These are phyloP conservation scores for Adoxophyes honmai DNA, from an alignment of 1,140 invertebrate species.

Conservation along the genomic window DNA sequence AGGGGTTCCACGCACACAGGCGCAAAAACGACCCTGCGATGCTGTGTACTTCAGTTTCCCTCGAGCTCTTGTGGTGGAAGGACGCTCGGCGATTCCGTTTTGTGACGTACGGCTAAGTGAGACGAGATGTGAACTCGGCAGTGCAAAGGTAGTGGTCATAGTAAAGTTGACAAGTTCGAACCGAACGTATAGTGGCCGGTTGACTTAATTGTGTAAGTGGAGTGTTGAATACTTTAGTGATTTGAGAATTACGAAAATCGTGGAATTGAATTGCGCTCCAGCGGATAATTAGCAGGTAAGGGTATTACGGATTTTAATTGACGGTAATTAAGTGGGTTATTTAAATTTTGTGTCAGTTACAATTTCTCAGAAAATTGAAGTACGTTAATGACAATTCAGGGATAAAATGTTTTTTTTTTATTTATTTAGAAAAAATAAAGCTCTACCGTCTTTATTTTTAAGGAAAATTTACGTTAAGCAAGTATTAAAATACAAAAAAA, in stretches of 20 bases:
- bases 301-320: neutral
- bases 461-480: too few species aligned
- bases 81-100: slow-evolving; percentile 25
- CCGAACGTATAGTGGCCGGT: neutral
- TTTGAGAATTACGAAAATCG: neutral
- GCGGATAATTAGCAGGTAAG: slow-evolving; percentile 11
- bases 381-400: too few species aligned
- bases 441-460: too few species aligned
- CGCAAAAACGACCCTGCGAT: slow-evolving; percentile 38
- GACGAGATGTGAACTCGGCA: slow-evolving; percentile 27
- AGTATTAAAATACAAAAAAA: too few species aligned
- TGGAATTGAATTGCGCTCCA: neutral
- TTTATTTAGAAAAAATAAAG: too few species aligned
- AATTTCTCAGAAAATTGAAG: too few species aligned
- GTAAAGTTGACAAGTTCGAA: slow-evolving; percentile 6
- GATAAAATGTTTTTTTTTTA: too few species aligned
- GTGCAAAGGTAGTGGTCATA: slow-evolving; percentile 10
- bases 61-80: slow-evolving; percentile 23
- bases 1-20: slow-evolving; percentile 38
- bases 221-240: slow-evolving; percentile 12
- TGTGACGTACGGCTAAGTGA: slow-evolving; percentile 18
- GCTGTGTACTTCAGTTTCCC: slow-evolving; percentile 47
- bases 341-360: too few species aligned
- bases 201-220: slow-evolving; percentile 6
- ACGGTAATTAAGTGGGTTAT: too few species aligned